phyloP scores from a whole-genome alignment of 2,797 vertebrate genomes.

The Lagodon rhomboides region DNA sequence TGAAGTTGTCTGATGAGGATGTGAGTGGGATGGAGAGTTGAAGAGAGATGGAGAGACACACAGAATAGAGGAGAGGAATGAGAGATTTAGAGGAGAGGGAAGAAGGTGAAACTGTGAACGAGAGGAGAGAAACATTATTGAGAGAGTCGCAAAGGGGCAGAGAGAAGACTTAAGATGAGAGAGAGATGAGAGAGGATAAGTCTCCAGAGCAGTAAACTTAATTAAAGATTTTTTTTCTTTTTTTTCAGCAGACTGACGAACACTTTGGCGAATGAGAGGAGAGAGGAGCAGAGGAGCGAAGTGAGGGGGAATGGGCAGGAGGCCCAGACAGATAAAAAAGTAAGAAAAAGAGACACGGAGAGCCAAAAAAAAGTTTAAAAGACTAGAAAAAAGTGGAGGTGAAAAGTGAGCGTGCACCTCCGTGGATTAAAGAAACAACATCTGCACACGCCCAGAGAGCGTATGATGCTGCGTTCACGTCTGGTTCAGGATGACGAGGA shows the following conservation, averaged over 20 bases:
- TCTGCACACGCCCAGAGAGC: not conserved
- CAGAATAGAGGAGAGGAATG: not conserved
- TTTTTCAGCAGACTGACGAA: constrained; percentile 38
- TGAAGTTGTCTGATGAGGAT: constrained; percentile 42
- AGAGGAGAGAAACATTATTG: constrained; percentile 12
- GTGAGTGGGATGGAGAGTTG: constrained; percentile 45
- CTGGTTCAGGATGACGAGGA: not conserved
- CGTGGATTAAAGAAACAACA: constrained; percentile 6
- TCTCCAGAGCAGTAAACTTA: constrained; percentile 68
- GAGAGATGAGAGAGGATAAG: constrained; percentile 38
- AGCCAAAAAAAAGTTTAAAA: constrained; percentile 32
- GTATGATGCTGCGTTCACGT: not conserved
- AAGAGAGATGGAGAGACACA: constrained; percentile 21
- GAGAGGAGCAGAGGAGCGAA: constrained; percentile 24
- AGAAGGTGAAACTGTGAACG: constrained; percentile 10
- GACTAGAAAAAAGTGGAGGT: not conserved
- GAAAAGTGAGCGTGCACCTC: not conserved
- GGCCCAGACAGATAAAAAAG: constrained; percentile 27
- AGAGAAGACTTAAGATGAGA: constrained; percentile 19
- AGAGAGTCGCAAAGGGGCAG: constrained; percentile 7
- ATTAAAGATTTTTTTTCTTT: constrained; percentile 60
- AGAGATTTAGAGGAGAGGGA: constrained; percentile 3
- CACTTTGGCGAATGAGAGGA: constrained; percentile 35
- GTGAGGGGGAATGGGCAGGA: constrained; percentile 37
- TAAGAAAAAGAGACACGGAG: not conserved